Base-by-base conservation (phyloP, 2,113 vertebrate species). In the Rhegmatorhina hoffmannsi region DNA sequence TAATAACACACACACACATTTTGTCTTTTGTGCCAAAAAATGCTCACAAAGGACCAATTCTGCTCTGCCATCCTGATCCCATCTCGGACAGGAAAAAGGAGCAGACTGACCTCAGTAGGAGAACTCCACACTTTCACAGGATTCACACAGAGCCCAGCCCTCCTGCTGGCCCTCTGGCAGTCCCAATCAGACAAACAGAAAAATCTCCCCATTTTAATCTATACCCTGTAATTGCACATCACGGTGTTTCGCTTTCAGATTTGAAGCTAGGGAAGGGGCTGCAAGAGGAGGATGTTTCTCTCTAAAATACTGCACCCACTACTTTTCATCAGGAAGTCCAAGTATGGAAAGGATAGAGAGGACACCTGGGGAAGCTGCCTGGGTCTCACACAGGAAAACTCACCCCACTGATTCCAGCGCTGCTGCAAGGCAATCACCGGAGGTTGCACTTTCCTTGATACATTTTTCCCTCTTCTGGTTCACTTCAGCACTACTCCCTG, bases 31-130 rank as follows among this genome's bases (percentile, higher is more conserved):
- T 63, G 64, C 66, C 70, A 74, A 34, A 50, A 95, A 59, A 29
- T 2, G 18, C 55, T 85, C 70, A 59, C 70, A 55, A 82, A 89
- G 74, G 87, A 91, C 29, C 6, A 75, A 79, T 69, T 38, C 31
- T 73, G 21, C 66, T 55, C 59, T 80, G 55, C 46, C 43, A 29
- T 33, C 55, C 78, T 7, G 3, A 69, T 21, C 36, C 23, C 6
- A 0, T 1, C 9, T 34, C 5, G 9, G 29, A 29, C 3, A 11
- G 3, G 40, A 50, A 36, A 82, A 83, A 76, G 25, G 9, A 55
- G 17, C 62, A 53, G n/a, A 43, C 1, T 1, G 31, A 36, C 55
- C 55, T 24, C 0, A 0, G 28, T 1, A 59, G 8, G 29, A 58
- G 5, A 66, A 6, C 13, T 63, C 24, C 70, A 11, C 6, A 1